These are phyloP conservation scores for Scolopax mira DNA, from an alignment of 2,113 vertebrate species.

Conservation along the genomic window DNA sequence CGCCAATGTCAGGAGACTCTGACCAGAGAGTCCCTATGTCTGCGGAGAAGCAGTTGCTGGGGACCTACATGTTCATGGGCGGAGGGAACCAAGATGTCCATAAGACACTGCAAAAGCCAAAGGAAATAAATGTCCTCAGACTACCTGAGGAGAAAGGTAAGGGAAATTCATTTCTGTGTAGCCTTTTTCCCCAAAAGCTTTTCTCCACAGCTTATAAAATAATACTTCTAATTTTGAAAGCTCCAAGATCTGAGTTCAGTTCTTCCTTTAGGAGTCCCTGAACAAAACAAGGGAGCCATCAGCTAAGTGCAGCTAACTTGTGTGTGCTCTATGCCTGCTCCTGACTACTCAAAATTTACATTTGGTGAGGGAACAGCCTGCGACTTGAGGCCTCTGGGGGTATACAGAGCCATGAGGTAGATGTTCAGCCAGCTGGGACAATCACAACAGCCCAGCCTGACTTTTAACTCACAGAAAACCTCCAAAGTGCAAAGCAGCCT, in stretches of 20 bases:
- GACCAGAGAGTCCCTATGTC: neutral
- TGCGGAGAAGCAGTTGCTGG: neutral
- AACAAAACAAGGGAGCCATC: neutral
- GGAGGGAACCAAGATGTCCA: neutral
- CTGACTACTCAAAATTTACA: neutral
- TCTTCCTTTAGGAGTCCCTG: neutral
- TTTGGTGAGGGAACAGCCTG: neutral
- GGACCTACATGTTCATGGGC: too few relatives aligned
- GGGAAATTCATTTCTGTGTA: neutral
- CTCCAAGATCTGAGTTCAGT: neutral
- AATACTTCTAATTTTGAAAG: neutral
- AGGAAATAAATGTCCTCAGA: neutral
- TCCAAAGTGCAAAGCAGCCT: neutral
- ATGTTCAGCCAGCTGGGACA: neutral
- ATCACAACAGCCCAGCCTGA: neutral
- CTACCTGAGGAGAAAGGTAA: neutral
- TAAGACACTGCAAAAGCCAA: neutral
- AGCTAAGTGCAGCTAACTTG: neutral
- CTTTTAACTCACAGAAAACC: neutral
- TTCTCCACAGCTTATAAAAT: neutral
- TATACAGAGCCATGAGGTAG: neutral
- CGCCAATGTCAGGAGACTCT: neutral
- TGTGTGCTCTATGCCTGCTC: neutral
- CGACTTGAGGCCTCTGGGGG: neutral
- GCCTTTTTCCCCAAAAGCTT: neutral